phyloP scores from a whole-genome alignment of 2,797 vertebrate species.

The Chiloscyllium punctatum region DNA sequence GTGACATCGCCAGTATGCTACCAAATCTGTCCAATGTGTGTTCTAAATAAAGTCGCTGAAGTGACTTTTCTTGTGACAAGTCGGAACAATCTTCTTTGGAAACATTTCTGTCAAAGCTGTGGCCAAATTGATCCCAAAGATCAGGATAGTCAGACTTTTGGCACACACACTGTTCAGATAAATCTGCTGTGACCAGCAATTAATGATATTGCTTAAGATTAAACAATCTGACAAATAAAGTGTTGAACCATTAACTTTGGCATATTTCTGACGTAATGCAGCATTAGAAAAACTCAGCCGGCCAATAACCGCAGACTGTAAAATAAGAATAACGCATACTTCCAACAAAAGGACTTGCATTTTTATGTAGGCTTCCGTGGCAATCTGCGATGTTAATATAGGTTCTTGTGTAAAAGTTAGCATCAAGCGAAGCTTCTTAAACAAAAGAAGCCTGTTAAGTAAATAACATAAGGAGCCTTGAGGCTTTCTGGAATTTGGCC shows the following conservation, averaged over 20 bases:
- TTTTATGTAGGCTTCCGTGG: constrained; percentile 3
- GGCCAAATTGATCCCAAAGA: background rate
- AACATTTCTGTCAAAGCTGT: background rate
- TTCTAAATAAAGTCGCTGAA: background rate
- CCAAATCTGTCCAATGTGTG: background rate
- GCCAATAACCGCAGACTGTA: background rate
- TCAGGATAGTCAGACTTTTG: background rate
- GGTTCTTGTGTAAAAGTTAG: background rate
- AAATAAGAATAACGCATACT: background rate
- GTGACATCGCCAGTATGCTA: background rate
- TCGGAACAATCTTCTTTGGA: background rate
- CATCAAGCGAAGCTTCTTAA: background rate
- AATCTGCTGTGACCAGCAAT: background rate
- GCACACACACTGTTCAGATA: background rate
- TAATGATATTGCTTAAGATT: background rate
- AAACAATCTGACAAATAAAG: background rate
- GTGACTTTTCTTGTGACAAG: background rate
- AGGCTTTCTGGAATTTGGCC: constrained; percentile 4
- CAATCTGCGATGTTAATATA: background rate
- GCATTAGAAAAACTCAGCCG: background rate
- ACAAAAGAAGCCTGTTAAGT: constrained; percentile 1
- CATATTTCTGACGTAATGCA: background rate
- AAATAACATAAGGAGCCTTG: constrained; percentile 28
- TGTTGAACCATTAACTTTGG: background rate
- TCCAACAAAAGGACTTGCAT: background rate